Base-by-base conservation (phyloP, 2,797 vertebrate species). In the Cetoscarus ocellatus region DNA sequence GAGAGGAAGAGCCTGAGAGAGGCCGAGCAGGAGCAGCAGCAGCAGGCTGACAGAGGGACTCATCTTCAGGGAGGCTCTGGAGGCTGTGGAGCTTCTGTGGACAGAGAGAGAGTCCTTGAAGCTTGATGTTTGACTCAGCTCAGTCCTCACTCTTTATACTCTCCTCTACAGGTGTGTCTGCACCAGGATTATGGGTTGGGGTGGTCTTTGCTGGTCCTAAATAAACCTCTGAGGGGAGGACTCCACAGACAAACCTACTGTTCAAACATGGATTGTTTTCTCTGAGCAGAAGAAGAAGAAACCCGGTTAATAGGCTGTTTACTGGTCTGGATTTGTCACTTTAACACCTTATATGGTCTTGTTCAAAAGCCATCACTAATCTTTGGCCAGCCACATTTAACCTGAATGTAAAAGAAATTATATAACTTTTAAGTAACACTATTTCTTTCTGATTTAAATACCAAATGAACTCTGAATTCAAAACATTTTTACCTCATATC, bases 1-100 rank as follows among this genome's bases (percentile, higher is more conserved):
- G n/a, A 77, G 36, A 68, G 75, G 84, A 45, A 62, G 45, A 8
- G 54, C 84, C 73, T 70, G 76, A 75, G 61, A 84, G 76, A 88
- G 66, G 80, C 82, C 56, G 11, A 87, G 77, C n/a, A n/a, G n/a
- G n/a, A n/a, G n/a, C 75, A 85, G 70, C 54, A 86, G 70, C 42
- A 90, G 76, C 62, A 88, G 80, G 75, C 75, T 74, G 64, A 53
- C 53, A 76, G 70, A 78, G 66, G 50, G 51, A 76, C n/a, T 72
- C 83, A 76, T 91, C 78, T 84, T 88, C 61, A 78, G 49, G 65
- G 39, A 83, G 27, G 1, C 42, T 52, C 13, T 52, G 50, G 50
- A 52, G 51, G 34, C 34, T 53, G 13, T 53, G 51, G 51, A 53
- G 51, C 14, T 53, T 8, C 34, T 53, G 51, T 53, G 51, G 51